Conservation (phyloP, 2,888 invertebrate species). For the Chironomus tentans region DNA sequence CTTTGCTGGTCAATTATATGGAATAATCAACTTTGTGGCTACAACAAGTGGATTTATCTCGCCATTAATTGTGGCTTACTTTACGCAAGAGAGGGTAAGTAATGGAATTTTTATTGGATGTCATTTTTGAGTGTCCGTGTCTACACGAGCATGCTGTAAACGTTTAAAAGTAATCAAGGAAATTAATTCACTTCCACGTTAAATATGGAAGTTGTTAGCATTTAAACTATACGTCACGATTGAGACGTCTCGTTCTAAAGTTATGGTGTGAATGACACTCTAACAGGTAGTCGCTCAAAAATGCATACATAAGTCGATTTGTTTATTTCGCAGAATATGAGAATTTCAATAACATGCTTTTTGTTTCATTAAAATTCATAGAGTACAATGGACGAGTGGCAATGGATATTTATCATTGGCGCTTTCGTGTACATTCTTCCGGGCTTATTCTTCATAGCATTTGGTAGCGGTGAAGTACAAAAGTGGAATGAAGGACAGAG, state of each 20-base stretch:
- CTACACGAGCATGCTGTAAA: no score
- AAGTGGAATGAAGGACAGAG: slow-evolving; percentile 51
- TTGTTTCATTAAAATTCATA: neutral
- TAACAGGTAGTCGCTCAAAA: no score
- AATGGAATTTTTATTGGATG: neutral
- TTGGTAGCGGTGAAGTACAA: slow-evolving; percentile 65
- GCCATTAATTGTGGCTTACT: slow-evolving; percentile 57
- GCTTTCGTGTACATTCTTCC: slow-evolving; percentile 58
- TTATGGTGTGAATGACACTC: no score
- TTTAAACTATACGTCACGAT: no score
- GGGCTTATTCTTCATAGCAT: slow-evolving; percentile 58
- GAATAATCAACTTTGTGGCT: slow-evolving; percentile 64
- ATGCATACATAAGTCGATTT: no score
- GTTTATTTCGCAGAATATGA: no score
- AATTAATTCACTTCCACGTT: no score
- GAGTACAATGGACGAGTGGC: slow-evolving; percentile 69
- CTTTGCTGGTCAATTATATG: slow-evolving; percentile 62
- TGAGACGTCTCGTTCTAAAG: no score
- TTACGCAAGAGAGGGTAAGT: slow-evolving; percentile 48
- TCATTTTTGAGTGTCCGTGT: no score
- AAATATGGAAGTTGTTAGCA: no score
- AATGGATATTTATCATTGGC: slow-evolving; percentile 62
- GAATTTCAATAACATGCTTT: slow-evolving; percentile 1
- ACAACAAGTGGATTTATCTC: slow-evolving; percentile 61
- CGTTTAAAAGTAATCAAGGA: no score